Percentiles rank a stretch among this genome's conserved stretches.
These are phyloP conservation scores for Poeciliopsis retropinna DNA, from an alignment of 2,113 vertebrate genomes.

Conservation along the genomic window DNA sequence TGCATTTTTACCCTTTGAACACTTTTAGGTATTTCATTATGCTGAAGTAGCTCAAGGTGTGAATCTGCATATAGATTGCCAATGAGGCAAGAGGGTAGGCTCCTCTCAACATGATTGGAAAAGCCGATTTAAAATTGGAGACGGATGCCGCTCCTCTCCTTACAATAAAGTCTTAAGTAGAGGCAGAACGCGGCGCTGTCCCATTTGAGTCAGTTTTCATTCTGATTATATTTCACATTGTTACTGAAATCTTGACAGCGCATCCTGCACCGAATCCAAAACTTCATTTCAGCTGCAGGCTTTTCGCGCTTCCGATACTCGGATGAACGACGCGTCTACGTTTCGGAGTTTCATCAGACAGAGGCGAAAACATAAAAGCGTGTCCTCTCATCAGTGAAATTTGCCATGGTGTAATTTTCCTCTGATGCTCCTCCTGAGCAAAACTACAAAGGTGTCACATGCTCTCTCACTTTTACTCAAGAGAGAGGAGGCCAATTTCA, in stretches of 20 bases:
- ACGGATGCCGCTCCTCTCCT: constrained; percentile 40
- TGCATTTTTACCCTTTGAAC: constrained; percentile 62
- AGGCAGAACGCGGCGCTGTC: constrained; percentile 20
- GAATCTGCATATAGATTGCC: constrained; percentile 81
- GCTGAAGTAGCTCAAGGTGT: constrained; percentile 67
- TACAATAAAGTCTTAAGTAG: constrained; percentile 51
- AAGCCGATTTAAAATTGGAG: constrained; percentile 67
- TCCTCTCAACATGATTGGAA: constrained; percentile 65
- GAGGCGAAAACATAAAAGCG: constrained; percentile 31
- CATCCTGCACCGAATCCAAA: constrained; percentile 16
- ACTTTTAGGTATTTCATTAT: constrained; percentile 74
- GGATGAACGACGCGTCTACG: constrained; percentile 28
- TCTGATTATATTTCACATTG: constrained; percentile 35
- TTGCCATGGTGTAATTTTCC: constrained; percentile 55
- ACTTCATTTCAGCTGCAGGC: constrained; percentile 24
- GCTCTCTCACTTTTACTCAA: constrained; percentile 28
- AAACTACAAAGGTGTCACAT: constrained; percentile 49
- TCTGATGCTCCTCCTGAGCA: constrained; percentile 48
- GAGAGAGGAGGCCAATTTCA: constrained; percentile 55
- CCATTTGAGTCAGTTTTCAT: constrained; percentile 31
- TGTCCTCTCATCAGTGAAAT: constrained; percentile 42
- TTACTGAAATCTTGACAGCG: constrained; percentile 32
- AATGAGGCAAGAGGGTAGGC: constrained; percentile 39
- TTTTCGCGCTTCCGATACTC: constrained; percentile 10
- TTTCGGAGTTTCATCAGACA: constrained; percentile 41